A percentile compares a stretch with the other conserved stretches of the same genome.
These are phyloP conservation scores for Dipodomys merriami DNA, from an alignment of 2,113 vertebrate genomes.

Conservation along the genomic window DNA sequence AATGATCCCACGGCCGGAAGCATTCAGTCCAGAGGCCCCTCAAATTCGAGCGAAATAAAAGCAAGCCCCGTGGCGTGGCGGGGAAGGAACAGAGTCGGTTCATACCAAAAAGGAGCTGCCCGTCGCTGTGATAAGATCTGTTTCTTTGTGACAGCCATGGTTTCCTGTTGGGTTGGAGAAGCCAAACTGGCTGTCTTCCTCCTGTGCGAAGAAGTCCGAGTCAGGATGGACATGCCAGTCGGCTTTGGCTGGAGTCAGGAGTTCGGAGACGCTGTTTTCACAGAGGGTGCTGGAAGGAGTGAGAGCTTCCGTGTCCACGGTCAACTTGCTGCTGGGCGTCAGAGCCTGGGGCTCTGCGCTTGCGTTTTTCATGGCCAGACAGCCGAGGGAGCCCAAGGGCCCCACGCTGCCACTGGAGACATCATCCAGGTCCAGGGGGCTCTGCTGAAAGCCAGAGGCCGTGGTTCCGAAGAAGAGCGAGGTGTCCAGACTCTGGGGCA, in stretches of 20 bases:
- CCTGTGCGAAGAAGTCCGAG: constrained; percentile 91
- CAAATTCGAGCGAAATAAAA: background rate
- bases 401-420: constrained; percentile 92
- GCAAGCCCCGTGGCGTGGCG: constrained; percentile 18
- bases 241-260: constrained; percentile 88
- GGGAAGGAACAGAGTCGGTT: constrained; percentile 61
- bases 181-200: constrained; percentile 93
- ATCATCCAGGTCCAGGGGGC: constrained; percentile 92
- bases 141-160: constrained; percentile 93
- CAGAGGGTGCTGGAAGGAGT: constrained; percentile 89
- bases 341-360: constrained; percentile 88
- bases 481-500: constrained; percentile 91
- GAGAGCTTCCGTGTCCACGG: constrained; percentile 88
- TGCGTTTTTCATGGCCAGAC: constrained; percentile 88
- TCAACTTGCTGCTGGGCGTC: constrained; percentile 89
- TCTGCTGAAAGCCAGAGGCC: constrained; percentile 90
- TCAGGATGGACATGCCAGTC: constrained; percentile 88
- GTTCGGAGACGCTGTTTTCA: constrained; percentile 88
- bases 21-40: background rate
- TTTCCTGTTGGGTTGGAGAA: constrained; percentile 89
- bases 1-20: background rate
- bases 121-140: constrained; percentile 89
- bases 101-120: constrained; percentile 94
- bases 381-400: constrained; percentile 89
- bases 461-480: constrained; percentile 86